Base-by-base conservation (phyloP, 1,140 invertebrate species). In the Brachionus paranguensis region DNA sequence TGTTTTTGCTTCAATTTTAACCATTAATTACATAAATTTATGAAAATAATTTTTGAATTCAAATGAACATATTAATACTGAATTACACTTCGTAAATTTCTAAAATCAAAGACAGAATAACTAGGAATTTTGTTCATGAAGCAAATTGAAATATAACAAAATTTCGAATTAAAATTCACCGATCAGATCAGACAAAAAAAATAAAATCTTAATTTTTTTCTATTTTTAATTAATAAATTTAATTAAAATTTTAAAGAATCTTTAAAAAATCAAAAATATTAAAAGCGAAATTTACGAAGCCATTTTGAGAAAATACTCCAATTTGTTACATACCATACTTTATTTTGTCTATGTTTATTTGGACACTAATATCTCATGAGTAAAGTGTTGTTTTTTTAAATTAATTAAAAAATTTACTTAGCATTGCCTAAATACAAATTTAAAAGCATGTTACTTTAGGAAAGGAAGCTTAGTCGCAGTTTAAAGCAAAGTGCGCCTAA, bases 311-410 rank as follows among this genome's bases (percentile, higher is more conserved):
- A 17, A 17, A 20, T 20, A 60, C 17, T 17, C 53, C 53, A 20
- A 60, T 5, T 41, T 72, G 14, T 72, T 17, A 43, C 33, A 72
- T 20, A 41, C 68, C 20, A 17, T 72, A 41, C 47, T 72, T 72
- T 43, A 43, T 72, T 72, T 41, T 72, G 68, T 72, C 68, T 72
- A 72, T 43, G 29, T 72, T 72, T 72, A 72, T 41, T 72, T 72
- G 68, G 68, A 72, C 37, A 72, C 68, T 72, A 43, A 43, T 72
- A 43, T 72, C 68, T 72, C 29, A 20, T 20, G 53, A 60, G 53
- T 60, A 43, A 41, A 20, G 29, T 72, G 29, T 43, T 72, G 33
- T 72, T 72, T 43, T 68, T 43, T 43, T 24, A 72, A 43, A 41
- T 72, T 60, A 60, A 60, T 60, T 60, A 60, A 60, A 60, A 60